Evolutionary conservation across 2,797 vertebrate species (phyloP).

Genomic region (Lepidocolaptes lacrymiger): DNA sequence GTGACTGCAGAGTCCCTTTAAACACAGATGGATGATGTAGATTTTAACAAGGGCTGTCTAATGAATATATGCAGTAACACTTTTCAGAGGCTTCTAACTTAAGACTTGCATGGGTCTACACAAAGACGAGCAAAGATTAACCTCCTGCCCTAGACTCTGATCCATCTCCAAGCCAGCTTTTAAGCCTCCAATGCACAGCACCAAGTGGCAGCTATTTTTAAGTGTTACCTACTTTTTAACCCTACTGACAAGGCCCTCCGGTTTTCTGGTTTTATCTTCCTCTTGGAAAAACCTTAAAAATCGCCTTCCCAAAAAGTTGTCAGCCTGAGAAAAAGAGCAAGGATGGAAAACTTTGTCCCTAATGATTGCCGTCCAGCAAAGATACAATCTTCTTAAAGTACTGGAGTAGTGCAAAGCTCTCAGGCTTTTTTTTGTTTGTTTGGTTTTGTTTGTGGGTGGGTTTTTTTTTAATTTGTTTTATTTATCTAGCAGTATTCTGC

Average conservation of each 20-base stretch:
- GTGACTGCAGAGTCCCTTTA: neutral
- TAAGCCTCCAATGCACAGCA: neutral
- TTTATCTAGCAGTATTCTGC: neutral
- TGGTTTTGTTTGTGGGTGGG: neutral
- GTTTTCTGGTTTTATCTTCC: neutral
- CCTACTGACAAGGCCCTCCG: neutral
- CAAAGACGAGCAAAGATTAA: neutral
- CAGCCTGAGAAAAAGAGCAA: neutral
- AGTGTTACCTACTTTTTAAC: neutral
- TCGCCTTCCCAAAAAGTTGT: neutral
- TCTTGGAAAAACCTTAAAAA: neutral
- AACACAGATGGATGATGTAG: neutral
- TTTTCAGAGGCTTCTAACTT: conserved; percentile 15
- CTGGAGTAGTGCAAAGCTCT: neutral
- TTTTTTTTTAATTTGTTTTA: no score
- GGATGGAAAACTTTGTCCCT: neutral
- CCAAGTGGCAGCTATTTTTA: neutral
- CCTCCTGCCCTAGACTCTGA: neutral
- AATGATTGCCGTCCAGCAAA: neutral
- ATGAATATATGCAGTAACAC: neutral
- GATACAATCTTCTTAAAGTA: neutral
- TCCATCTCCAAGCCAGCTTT: conserved; percentile 6
- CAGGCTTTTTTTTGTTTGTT: neutral
- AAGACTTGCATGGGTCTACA: neutral
- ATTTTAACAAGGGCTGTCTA: conserved; percentile 4